A percentile compares a stretch with the other conserved stretches of the same genome.
Conservation (phyloP, 2,113 vertebrate genomes). For the Trochalopteron elliotii region DNA sequence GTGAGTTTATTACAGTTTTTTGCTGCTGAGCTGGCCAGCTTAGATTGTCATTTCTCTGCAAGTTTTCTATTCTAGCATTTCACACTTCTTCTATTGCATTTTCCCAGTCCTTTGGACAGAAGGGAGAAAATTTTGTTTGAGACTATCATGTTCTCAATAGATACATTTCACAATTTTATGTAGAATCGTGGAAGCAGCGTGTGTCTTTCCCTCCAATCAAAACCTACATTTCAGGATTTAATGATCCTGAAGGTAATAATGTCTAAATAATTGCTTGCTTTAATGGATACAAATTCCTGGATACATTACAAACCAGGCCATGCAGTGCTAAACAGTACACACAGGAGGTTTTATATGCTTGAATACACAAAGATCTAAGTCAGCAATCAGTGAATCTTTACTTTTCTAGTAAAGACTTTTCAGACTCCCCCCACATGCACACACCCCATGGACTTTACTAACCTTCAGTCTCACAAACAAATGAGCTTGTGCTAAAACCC, state of each 20-base stretch:
- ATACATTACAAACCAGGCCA: neutral
- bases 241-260: neutral
- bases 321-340: neutral
- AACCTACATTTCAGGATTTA: neutral
- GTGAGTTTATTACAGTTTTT: neutral
- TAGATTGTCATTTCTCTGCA: neutral
- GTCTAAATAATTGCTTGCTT: neutral
- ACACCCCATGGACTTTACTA: neutral
- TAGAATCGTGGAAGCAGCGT: neutral
- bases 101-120: neutral
- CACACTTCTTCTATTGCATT: neutral
- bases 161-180: neutral
- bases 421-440: accelerated
- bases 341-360: accelerated
- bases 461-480: slow-evolving; percentile 94
- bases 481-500: slow-evolving; percentile 93
- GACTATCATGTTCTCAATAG: neutral
- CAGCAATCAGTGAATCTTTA: neutral
- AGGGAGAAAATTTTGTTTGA: neutral
- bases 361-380: neutral
- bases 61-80: neutral
- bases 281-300: neutral
- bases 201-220: neutral
- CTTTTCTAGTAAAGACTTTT: neutral
- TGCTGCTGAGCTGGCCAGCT: neutral